Evolutionary conservation across 2,113 vertebrate species (phyloP).

Genomic region (Nesoenas mayeri): DNA sequence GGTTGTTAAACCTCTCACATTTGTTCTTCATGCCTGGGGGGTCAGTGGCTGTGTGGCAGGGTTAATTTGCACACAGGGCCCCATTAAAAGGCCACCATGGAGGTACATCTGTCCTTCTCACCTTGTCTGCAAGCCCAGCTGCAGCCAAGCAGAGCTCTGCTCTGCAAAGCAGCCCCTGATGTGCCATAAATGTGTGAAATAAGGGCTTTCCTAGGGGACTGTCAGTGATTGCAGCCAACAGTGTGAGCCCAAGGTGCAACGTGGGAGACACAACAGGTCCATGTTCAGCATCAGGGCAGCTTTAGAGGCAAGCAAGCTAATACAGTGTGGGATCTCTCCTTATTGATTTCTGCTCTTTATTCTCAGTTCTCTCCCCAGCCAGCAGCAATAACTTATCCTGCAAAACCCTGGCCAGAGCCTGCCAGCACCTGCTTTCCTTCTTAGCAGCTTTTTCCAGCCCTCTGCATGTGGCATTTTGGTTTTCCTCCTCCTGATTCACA

Average conservation of each 20-base stretch:
- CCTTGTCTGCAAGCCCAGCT: not conserved
- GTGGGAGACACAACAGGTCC: not conserved
- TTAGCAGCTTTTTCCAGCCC: not conserved
- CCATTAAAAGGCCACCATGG: not conserved
- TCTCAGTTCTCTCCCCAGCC: not conserved
- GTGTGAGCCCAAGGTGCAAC: not conserved
- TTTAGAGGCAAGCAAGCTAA: not conserved
- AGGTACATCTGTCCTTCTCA: not conserved
- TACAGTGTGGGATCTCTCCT: not conserved
- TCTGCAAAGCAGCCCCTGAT: not conserved
- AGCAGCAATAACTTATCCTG: not conserved
- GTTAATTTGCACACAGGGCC: not conserved
- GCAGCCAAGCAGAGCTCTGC: not conserved
- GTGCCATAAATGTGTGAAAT: not conserved
- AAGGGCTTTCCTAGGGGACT: not conserved
- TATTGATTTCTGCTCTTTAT: not conserved
- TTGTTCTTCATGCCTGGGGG: not conserved
- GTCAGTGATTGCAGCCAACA: rapidly evolving
- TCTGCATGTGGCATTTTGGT: not conserved
- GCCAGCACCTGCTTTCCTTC: not conserved
- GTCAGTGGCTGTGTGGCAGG: not conserved
- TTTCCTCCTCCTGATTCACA: not conserved
- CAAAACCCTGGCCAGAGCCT: not conserved
- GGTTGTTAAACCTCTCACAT: not conserved
- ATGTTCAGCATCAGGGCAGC: not conserved